A percentile compares a stretch with the other conserved stretches of the same genome.
These are phyloP conservation scores for Ceyx cyanopectus DNA, from an alignment of 2,113 vertebrate genomes.

Conservation along the genomic window DNA sequence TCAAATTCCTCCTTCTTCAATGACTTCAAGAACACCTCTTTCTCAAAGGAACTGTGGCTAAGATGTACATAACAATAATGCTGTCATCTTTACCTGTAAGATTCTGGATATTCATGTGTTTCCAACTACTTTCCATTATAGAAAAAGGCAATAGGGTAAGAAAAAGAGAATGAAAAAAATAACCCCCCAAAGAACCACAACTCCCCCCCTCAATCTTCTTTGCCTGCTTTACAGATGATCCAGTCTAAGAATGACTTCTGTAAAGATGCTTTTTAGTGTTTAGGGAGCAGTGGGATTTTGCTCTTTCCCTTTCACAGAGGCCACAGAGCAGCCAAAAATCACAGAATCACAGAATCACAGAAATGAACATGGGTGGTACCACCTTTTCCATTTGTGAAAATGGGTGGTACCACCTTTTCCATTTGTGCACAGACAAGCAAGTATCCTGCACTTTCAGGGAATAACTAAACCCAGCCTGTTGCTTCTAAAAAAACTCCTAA, in stretches of 20 bases:
- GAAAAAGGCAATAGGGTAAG: neutral
- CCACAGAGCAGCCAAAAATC: neutral
- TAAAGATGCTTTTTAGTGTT: neutral
- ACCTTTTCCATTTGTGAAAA: too few relatives aligned
- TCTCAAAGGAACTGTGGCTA: constrained; percentile 13
- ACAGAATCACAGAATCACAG: too few relatives aligned
- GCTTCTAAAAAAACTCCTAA: neutral
- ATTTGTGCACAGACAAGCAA: neutral
- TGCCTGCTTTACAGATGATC: neutral
- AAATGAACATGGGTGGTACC: too few relatives aligned
- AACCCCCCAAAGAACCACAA: fast-evolving
- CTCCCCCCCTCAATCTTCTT: neutral
- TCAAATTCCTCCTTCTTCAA: constrained; percentile 39
- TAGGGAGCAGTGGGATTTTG: neutral
- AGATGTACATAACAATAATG: neutral
- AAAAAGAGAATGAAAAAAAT: neutral
- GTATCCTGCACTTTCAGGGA: neutral
- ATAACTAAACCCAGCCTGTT: neutral
- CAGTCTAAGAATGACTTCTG: neutral
- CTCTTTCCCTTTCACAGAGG: neutral
- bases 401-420: neutral
- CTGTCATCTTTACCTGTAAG: neutral
- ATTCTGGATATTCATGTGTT: neutral
- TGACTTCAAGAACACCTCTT: constrained; percentile 15
- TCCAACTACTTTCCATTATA: neutral